A percentile compares a stretch with the other conserved stretches of the same genome.
These are phyloP conservation scores for Melinaea marsaeus DNA, from an alignment of 2,888 invertebrate species.

Conservation along the genomic window DNA sequence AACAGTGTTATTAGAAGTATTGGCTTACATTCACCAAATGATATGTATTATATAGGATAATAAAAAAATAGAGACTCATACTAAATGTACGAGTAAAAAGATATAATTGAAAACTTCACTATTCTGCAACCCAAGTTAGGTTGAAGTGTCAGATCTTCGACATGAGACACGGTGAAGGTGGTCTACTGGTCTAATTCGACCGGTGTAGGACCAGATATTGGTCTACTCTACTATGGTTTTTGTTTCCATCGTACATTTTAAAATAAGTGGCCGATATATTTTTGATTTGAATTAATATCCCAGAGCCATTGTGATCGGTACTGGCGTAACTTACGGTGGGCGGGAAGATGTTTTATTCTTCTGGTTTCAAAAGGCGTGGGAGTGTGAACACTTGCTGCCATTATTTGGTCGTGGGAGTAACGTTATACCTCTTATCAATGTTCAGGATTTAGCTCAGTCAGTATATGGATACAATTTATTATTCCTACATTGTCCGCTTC, in stretches of 20 bases:
- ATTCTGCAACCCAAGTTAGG: no score
- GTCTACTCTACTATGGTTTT: no score
- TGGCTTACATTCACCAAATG: no score
- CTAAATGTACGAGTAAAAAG: no score
- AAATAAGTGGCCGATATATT: not conserved
- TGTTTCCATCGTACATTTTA: not conserved
- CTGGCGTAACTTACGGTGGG: constrained; percentile 81
- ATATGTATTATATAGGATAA: no score
- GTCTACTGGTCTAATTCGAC: no score
- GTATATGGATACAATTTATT: constrained; percentile 32
- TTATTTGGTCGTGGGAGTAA: constrained; percentile 79
- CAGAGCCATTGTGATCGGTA: constrained; percentile 74
- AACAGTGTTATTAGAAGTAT: no score
- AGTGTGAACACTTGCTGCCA: constrained; percentile 78
- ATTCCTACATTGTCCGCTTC: not conserved
- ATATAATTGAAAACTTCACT: no score
- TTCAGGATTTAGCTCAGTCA: constrained; percentile 79
- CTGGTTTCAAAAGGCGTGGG: constrained; percentile 83
- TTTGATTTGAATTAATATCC: constrained; percentile 2
- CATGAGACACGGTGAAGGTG: no score
- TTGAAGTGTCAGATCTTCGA: no score
- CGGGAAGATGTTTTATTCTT: constrained; percentile 79
- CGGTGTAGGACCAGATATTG: no score
- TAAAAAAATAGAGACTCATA: no score
- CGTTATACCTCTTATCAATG: constrained; percentile 79